Percentiles rank a stretch among this genome's conserved stretches.
Conservation (phyloP, 2,797 vertebrate genomes). For the Periophthalmus magnuspinnatus region DNA sequence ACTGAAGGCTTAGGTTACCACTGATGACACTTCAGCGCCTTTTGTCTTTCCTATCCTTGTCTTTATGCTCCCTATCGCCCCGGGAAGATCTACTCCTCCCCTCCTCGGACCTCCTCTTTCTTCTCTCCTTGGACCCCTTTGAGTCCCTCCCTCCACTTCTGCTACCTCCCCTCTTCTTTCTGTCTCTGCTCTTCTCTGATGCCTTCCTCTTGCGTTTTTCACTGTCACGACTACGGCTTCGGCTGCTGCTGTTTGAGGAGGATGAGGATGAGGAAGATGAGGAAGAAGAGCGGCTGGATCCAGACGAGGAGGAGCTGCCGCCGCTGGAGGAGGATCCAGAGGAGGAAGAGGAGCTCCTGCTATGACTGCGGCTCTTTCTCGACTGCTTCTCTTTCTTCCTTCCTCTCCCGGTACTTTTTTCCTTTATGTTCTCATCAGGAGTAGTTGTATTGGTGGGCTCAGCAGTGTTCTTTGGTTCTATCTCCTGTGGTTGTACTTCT, state of each 20-base stretch:
- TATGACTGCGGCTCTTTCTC: slow-evolving; percentile 79
- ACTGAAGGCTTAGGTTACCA: slow-evolving; percentile 9
- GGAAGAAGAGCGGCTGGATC: slow-evolving; percentile 85
- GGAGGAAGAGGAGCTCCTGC: slow-evolving; percentile 84
- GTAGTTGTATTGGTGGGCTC: slow-evolving; percentile 10
- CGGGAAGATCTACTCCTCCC: slow-evolving; percentile 88
- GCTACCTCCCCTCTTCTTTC: slow-evolving; percentile 83
- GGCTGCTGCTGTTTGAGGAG: slow-evolving; percentile 79
- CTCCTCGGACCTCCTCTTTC: slow-evolving; percentile 78
- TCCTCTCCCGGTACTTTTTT: slow-evolving; percentile 69
- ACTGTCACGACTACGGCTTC: slow-evolving; percentile 81
- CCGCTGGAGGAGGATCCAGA: slow-evolving; percentile 86
- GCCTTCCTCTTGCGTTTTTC: slow-evolving; percentile 86
- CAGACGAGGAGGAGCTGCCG: slow-evolving; percentile 85
- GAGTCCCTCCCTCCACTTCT: slow-evolving; percentile 85
- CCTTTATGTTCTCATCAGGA: slow-evolving; percentile 51
- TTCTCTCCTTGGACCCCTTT: slow-evolving; percentile 85
- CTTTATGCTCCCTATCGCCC: slow-evolving; percentile 93
- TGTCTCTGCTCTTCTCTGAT: slow-evolving; percentile 77
- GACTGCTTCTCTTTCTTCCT: slow-evolving; percentile 73
- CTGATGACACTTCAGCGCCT: slow-evolving; percentile 78
- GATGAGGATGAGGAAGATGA: slow-evolving; percentile 87
- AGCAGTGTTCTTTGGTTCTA: slow-evolving; percentile 37
- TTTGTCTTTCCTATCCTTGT: slow-evolving; percentile 95
- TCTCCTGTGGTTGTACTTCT: slow-evolving; percentile 43